Evolutionary conservation across 1,140 invertebrate species (phyloP), one percentile per base, ranked within the genome.

Genomic region (Neelides sp.): DNA sequence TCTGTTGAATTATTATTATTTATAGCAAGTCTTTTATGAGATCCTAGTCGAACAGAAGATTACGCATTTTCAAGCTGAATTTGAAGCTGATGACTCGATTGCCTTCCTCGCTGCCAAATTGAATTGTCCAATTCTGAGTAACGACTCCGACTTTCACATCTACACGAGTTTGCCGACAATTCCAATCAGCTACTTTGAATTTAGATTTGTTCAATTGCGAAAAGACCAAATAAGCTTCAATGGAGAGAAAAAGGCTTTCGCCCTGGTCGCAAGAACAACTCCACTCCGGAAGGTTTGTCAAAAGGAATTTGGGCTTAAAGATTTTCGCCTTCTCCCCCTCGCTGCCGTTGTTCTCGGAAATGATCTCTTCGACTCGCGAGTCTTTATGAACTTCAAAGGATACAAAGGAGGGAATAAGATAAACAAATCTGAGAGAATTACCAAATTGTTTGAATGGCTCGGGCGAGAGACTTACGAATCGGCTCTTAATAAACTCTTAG

Each of bases 141-240:
- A 66, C 43, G 73, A 75, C 58, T 72, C 70, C 45, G 73, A 75
- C 62, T 75, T 75, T 64, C 71, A 65, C 50, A 65, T 74, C 23
- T 72, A 67, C 52, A 27, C 34, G 2, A 58, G 68, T 48, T 39
- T 74, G n/a, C 54, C 69, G 4, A 67, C 69, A 44, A 65, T 75
- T 15, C 64, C 65, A 8, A 54, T 74, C 19, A 64, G 68, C 45
- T 64, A 64, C 36, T 42, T 72, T 1, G 64, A 67, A 17, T 56
- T 59, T 28, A 54, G 20, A 35, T 47, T 47, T 27, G 10, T 22
- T 27, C 12, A 36, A 47, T n/a, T 10, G 41, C 24, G 8, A 52
- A 8, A 49, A 49, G 39, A 41, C 17, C 40, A 49, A 22, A 35
- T 30, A 1, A 20, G n/a, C 8, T 36, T 46, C 48, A 39, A 22